phyloP scores from a whole-genome alignment of 2,113 vertebrate species.

The Sorex araneus region DNA sequence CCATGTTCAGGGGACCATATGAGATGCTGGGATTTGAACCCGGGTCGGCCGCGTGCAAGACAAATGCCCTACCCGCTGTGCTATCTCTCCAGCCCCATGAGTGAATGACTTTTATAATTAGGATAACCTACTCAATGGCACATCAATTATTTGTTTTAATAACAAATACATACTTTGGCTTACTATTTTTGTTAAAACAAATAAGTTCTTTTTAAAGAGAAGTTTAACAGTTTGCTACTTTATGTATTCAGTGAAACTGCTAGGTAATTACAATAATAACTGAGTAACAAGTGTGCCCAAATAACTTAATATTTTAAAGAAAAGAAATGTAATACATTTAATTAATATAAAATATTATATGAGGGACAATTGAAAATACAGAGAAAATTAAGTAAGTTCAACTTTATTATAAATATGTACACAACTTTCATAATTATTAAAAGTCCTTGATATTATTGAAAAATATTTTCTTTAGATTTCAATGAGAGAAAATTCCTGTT shows the following conservation, averaged over 20 bases:
- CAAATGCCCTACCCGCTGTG: too few species aligned
- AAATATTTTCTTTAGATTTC: neutral
- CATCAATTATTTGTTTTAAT: neutral
- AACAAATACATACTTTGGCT: neutral
- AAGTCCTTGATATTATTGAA: neutral
- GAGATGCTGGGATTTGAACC: too few species aligned
- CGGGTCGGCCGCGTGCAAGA: too few species aligned
- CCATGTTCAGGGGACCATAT: too few species aligned
- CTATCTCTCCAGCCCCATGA: too few species aligned
- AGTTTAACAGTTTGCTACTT: neutral
- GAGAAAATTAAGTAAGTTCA: neutral
- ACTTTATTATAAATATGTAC: neutral
- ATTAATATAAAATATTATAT: neutral
- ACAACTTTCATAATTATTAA: neutral
- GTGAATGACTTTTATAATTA: neutral
- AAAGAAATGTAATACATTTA: neutral
- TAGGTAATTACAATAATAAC: slow-evolving; percentile 10
- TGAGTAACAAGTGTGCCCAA: neutral
- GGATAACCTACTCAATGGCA: neutral
- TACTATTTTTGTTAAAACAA: neutral
- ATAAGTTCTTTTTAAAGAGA: neutral
- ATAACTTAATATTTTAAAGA: neutral
- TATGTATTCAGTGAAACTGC: neutral
- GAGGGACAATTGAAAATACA: neutral
- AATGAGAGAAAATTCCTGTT: neutral